Percentiles rank a stretch among this genome's conserved stretches.
Evolutionary conservation across 2,888 invertebrate species (phyloP).

Genomic region (Tenodera sinensis): DNA sequence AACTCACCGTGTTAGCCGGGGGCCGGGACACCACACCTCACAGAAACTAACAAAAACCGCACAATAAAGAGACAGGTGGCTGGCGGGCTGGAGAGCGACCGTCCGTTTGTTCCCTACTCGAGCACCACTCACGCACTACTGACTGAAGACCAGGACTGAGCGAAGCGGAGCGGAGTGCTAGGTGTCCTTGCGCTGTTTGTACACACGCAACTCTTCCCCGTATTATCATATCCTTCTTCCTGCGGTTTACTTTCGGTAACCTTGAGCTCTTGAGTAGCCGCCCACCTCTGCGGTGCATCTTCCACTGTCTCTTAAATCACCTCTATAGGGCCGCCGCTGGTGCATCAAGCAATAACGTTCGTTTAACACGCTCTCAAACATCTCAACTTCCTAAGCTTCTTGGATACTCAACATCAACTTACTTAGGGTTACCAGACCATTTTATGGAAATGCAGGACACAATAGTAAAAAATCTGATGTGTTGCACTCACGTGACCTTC

Average conservation of each 20-base stretch:
- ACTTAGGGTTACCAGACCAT: too few relatives aligned
- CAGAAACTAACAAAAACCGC: too few relatives aligned
- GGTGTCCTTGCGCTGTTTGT: not conserved
- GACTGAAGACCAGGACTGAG: not conserved
- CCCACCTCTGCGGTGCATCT: not conserved
- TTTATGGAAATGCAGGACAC: too few relatives aligned
- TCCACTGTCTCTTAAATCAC: too few relatives aligned
- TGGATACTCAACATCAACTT: too few relatives aligned
- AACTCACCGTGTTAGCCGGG: not conserved
- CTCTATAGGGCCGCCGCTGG: too few relatives aligned
- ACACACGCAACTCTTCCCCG: not conserved
- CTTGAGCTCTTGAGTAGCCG: not conserved
- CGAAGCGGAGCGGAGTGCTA: not conserved
- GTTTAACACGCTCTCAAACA: too few relatives aligned
- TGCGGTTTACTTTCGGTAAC: not conserved
- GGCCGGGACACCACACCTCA: not conserved
- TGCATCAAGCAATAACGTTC: too few relatives aligned
- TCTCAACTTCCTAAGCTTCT: too few relatives aligned
- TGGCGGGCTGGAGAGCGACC: too few relatives aligned
- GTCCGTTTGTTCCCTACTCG: not conserved
- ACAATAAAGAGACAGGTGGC: not conserved
- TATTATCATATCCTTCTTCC: not conserved
- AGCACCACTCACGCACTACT: not conserved
- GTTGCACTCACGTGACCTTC: too few relatives aligned
- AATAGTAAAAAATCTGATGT: too few relatives aligned